phyloP scores from a whole-genome alignment of 1,140 invertebrate genomes.

The Sinonovacula constricta region DNA sequence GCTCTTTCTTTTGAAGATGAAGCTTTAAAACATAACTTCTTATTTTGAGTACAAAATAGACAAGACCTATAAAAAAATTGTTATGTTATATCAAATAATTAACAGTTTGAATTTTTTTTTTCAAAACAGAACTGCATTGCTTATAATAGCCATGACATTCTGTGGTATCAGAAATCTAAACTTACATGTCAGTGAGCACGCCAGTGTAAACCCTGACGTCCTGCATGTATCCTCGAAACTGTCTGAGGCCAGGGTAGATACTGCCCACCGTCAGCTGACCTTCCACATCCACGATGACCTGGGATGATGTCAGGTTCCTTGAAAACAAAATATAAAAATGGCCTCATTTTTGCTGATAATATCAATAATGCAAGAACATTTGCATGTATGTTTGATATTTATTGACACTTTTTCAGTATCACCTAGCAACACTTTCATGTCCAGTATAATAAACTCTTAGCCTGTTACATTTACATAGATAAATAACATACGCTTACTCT shows the following conservation, averaged over 20 bases:
- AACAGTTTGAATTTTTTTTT: background rate
- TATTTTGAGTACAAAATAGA: background rate
- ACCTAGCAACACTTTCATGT: background rate
- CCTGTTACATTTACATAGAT: too few relatives aligned
- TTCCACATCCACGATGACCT: constrained; percentile 47
- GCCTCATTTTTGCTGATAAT: background rate
- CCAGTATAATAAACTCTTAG: background rate
- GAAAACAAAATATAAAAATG: constrained; percentile 6
- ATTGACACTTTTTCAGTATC: background rate
- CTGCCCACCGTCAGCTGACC: constrained; percentile 69
- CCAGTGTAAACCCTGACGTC: constrained; percentile 69
- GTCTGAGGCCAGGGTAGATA: constrained; percentile 54
- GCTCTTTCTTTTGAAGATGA: background rate
- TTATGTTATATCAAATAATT: background rate
- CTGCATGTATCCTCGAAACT: constrained; percentile 72
- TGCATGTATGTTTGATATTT: background rate
- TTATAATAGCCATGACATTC: background rate
- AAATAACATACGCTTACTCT: too few relatives aligned
- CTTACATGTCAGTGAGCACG: constrained; percentile 61
- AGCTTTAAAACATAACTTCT: background rate
- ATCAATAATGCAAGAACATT: background rate
- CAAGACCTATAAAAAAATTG: background rate
- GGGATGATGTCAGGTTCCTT: constrained; percentile 47
- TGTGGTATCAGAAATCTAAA: background rate
- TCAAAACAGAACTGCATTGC: background rate